Evolutionary conservation across 2,888 invertebrate species (phyloP).

Genomic region (Podotricha telesiphe): DNA sequence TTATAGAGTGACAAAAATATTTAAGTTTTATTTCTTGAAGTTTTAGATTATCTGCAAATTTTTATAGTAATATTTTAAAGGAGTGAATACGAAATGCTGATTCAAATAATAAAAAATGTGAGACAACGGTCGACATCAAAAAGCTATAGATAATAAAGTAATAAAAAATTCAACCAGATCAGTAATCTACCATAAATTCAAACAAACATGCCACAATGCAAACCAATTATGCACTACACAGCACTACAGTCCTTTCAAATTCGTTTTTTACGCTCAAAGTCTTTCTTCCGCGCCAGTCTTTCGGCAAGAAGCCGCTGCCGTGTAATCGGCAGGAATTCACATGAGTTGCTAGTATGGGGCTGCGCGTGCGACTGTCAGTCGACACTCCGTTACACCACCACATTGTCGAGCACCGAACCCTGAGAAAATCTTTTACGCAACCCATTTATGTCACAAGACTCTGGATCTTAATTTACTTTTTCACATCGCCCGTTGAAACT

Average conservation of each 20-base stretch:
- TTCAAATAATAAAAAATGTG: neutral
- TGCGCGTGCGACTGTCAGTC: conserved; percentile 65
- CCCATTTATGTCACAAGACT: conserved; percentile 72
- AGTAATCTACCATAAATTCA: neutral
- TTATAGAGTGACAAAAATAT: neutral
- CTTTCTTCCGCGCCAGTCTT: conserved; percentile 11
- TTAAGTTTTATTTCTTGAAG: neutral
- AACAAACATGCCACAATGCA: conserved; percentile 56
- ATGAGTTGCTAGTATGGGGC: conserved; percentile 67
- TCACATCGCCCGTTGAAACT: conserved; percentile 58
- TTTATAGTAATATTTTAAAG: neutral
- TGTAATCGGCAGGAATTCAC: conserved; percentile 37
- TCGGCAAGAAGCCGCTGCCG: conserved; percentile 24
- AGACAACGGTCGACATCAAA: neutral
- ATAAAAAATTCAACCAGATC: conserved; percentile 2
- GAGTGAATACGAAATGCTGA: neutral
- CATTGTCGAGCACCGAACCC: conserved; percentile 80
- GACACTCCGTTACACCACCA: conserved; percentile 73
- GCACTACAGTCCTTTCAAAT: conserved; percentile 36
- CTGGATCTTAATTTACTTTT: conserved; percentile 63
- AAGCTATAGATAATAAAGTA: neutral
- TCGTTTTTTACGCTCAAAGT: conserved; percentile 4
- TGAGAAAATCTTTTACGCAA: conserved; percentile 74
- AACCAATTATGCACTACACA: conserved; percentile 41
- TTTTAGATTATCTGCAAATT: neutral